Evolutionary conservation across 1,140 invertebrate species (phyloP).

Genomic region (Caenorhabditis remanei): DNA sequence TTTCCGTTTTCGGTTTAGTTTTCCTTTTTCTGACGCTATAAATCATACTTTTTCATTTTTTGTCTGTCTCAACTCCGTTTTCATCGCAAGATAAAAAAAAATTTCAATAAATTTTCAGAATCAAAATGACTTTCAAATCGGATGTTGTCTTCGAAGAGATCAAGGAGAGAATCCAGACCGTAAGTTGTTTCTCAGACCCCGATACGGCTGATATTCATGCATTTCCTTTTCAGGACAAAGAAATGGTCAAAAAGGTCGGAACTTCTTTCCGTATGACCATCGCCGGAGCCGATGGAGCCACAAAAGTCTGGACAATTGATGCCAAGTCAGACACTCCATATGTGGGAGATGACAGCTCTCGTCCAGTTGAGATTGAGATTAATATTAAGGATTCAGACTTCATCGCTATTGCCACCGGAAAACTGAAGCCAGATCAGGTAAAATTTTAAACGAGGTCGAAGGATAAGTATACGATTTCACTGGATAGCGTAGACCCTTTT

Average conservation of each 20-base stretch:
- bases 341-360: constrained; percentile 66
- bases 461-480: too few relatives aligned
- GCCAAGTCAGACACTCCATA: constrained; percentile 67
- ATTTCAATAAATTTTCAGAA: neutral
- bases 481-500: too few relatives aligned
- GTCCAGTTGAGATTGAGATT: constrained; percentile 73
- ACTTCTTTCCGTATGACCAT: constrained; percentile 74
- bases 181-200: constrained; percentile 80
- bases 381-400: constrained; percentile 73
- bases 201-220: constrained; percentile 78
- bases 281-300: constrained; percentile 65
- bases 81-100: neutral
- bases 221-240: constrained; percentile 84
- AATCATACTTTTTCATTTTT: neutral
- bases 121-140: constrained; percentile 82
- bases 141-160: constrained; percentile 86
- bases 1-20: neutral
- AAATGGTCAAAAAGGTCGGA: constrained; percentile 86
- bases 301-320: constrained; percentile 74
- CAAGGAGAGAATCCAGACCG: constrained; percentile 85
- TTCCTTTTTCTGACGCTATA: constrained; percentile 9
- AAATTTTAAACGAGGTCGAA: constrained; percentile 83
- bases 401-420: constrained; percentile 81
- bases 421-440: constrained; percentile 89
- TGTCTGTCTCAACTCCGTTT: neutral